Base-by-base conservation (phyloP, 2,113 vertebrate species). In the Sakesphorus luctuosus region DNA sequence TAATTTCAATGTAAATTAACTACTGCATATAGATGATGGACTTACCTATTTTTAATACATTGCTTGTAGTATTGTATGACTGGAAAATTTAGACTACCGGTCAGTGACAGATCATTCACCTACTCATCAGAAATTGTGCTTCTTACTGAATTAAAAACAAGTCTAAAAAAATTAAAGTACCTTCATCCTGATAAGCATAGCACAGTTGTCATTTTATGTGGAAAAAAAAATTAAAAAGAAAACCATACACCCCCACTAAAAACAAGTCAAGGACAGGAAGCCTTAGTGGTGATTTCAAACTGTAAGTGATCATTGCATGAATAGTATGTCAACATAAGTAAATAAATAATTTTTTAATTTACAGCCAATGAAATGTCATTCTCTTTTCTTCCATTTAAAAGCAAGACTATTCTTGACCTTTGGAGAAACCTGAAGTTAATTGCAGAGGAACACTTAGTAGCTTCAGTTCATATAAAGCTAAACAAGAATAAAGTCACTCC, bases 351-450 rank as follows among this genome's bases (percentile, higher is more conserved):
- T 79, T 68, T 84, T 76, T 53, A 94, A 91, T 24, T 77, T 82
- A 62, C 2, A 11, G 90, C 47, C 44, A 84, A 71, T 19, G 13
- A 79, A 93, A 92, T 73, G 36, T 10, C 46, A 84, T 89, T 94
- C 7, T 43, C 13, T 87, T 91, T 94, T 87, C 52, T 84, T 84
- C 44, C 65, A 78, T 89, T 86, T 93, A 90, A 91, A 95, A 94
- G 7, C 16, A 68, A 93, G 43, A 33, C 68, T 93, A n/a, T 47
- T 84, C 83, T 80, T 93, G 81, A 96, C 74, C 67, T 95, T 52
- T 94, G 85, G 44, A 94, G 36, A 56, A 81, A 29, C 38, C 82
- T 76, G 47, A 82, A 94, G 53, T 71, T 95, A 21, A 74, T 40
- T 91, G 46, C 18, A 9, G 90, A 94, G 53, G 43, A 94, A 94